Conservation (phyloP, 2,888 invertebrate genomes). For the Cerceris rybyensis region DNA sequence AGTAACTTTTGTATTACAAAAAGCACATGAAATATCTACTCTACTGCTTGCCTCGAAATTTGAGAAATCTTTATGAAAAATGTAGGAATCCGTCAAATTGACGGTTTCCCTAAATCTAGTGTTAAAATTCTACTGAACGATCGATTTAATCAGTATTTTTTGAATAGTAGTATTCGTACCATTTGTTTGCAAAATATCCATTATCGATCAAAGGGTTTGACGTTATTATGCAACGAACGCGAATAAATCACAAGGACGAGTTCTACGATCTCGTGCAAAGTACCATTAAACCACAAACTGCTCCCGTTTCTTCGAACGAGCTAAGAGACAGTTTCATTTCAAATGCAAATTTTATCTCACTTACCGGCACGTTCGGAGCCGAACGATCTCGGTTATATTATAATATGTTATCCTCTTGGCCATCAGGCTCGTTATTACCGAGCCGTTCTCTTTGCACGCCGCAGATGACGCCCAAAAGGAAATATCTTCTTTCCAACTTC, state of each 20-base stretch:
- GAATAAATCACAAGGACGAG: not conserved
- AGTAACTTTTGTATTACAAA: too few species aligned
- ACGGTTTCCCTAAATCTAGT: too few species aligned
- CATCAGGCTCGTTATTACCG: not conserved
- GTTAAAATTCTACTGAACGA: too few species aligned
- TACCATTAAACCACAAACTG: not conserved
- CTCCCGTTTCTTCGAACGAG: not conserved
- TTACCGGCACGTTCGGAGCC: not conserved
- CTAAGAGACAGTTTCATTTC: not conserved
- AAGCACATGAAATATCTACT: too few species aligned
- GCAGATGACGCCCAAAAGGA: not conserved
- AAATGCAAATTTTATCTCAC: slow-evolving; percentile 1
- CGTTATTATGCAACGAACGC: not conserved
- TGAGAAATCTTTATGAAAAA: too few species aligned
- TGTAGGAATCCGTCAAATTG: too few species aligned
- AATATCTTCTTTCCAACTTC: not conserved
- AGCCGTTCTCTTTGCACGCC: not conserved
- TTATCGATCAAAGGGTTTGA: too few species aligned
- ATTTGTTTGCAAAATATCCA: too few species aligned
- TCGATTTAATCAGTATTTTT: too few species aligned
- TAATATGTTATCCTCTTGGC: not conserved
- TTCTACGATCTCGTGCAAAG: not conserved
- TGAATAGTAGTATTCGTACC: too few species aligned
- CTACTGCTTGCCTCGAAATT: too few species aligned
- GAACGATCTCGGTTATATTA: not conserved